Base-by-base conservation (phyloP, 64 coral and sea anemone species). In the Acropora yongei region DNA sequence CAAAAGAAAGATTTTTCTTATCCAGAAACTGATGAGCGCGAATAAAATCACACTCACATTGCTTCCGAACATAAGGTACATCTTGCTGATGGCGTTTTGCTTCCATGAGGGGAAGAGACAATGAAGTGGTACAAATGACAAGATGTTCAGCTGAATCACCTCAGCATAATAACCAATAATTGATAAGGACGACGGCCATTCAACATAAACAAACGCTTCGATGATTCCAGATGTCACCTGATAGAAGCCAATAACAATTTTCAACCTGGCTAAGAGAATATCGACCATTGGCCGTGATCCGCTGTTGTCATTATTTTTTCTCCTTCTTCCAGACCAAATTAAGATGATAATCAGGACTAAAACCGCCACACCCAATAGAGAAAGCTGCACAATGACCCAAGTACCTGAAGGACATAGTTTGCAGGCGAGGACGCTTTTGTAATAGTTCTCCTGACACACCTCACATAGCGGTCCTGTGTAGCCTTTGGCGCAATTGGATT, bases 171-270 rank as follows among this genome's bases (percentile, higher is more conserved):
- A 44, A 30, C 30, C 58, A 48, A 90, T 30, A 8, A 66, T 14
- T 41, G 44, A 51, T 48, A 90, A 43, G 47, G 53, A 41, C 16
- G 41, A 41, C 0, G 75, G 76, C 75, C 75, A 80, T 3, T 72
- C 40, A 0, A 80, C 20, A 47, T 80, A 79, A 6, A 57, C 46
- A 20, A 90, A 80, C 4, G 65, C 57, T 49, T 67, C 76, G 13
- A 79, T 42, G 3, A 72, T 48, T 16, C 66, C 77, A 6, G 88
- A 53, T 8, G 68, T 46, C 12, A 90, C 76, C 50, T 90, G 88
- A 47, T 90, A 90, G 53, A 90, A 90, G 14, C 88, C 88, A 41
- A 90, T 76, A 30, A 90, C 19, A 47, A 90, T 90, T 58, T 90
- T 90, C 8, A 80, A 45, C 12, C 79, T 57, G 6, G 88, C 57